These are phyloP conservation scores for Trichomalopsis sarcophagae DNA, from an alignment of 1,140 invertebrate genomes.

Conservation along the genomic window DNA sequence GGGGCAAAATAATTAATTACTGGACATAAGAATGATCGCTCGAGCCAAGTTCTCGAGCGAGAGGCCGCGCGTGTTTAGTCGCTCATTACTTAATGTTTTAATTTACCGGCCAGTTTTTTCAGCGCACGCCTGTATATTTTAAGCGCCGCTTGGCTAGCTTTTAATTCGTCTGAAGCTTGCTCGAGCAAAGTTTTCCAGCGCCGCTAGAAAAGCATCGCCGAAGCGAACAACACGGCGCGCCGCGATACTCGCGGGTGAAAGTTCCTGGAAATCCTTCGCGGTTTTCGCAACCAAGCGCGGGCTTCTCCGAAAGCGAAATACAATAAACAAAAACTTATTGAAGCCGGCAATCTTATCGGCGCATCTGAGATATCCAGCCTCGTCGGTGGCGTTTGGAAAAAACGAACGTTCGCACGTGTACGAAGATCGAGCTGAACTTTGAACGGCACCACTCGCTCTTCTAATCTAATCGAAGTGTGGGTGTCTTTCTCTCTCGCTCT, in stretches of 20 bases:
- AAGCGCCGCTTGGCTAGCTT: no score
- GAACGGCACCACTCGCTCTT: neutral
- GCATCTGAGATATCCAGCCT: neutral
- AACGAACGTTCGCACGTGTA: neutral
- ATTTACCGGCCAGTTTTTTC: no score
- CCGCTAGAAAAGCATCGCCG: no score
- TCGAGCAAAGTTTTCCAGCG: no score
- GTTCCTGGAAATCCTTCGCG: neutral
- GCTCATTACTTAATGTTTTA: no score
- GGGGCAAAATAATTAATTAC: slow-evolving; percentile 28
- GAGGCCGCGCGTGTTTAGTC: no score
- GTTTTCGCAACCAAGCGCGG: no score
- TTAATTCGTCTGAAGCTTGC: no score
- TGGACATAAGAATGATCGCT: neutral
- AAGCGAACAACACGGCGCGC: no score
- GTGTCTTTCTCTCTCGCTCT: slow-evolving; percentile 54
- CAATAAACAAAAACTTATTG: neutral
- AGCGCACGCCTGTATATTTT: no score
- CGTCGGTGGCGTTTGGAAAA: neutral
- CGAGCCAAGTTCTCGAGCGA: no score
- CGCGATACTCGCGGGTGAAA: neutral
- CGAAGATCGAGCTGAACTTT: slow-evolving; percentile 41
- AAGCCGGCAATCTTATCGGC: neutral
- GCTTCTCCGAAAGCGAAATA: neutral
- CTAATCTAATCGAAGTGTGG: slow-evolving; percentile 67